Base-by-base conservation (phyloP, 2,888 invertebrate species). In the Drosophila rellima region DNA sequence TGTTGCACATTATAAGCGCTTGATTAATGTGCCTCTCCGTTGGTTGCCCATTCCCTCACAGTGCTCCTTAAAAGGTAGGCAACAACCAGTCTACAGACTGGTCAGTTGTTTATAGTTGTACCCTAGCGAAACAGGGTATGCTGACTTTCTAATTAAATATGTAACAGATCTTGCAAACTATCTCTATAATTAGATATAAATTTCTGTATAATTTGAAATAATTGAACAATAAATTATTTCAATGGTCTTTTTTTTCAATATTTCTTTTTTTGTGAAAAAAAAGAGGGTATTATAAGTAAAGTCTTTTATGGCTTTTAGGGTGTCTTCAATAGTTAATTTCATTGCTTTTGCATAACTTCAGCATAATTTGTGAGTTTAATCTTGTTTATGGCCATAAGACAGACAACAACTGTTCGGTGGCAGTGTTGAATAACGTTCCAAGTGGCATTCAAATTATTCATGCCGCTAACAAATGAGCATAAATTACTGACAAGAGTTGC, bases 381-480 rank as follows among this genome's bases (percentile, higher is more conserved):
- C 35, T 51, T 61, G 60, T 68, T 69, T 69, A 60, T 69, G 61
- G 61, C 33, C 60, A 56, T 17, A 63, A 66, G 23, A 45, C 59
- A 66, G 23, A 45, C 59, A 50, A 66, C 23, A 44, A 55, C 42
- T 52, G 15, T 35, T 33, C 31, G 13, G 23, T 44, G 39, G 20
- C 42, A 17, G 10, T 18, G 42, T 54, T 40, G 67, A 75, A 75
- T 67, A 85, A 79, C 72, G 79, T 61, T 64, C 29, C 59, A 48
- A 65, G 78, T 78, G 78, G 70, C 79, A 83, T 70, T 88, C 89
- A 83, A 83, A 83, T 83, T 83, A 88, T 88, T 88, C 82, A 83
- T 88, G 82, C 77, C 74, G 35, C 80, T 72, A 66, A 88, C 87
- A 84, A 89, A 87, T 84, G 84, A 89, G 89, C 89, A 89, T 83